Conservation (phyloP, 2,888 invertebrate genomes). For the Lepetodrilus schrolli region DNA sequence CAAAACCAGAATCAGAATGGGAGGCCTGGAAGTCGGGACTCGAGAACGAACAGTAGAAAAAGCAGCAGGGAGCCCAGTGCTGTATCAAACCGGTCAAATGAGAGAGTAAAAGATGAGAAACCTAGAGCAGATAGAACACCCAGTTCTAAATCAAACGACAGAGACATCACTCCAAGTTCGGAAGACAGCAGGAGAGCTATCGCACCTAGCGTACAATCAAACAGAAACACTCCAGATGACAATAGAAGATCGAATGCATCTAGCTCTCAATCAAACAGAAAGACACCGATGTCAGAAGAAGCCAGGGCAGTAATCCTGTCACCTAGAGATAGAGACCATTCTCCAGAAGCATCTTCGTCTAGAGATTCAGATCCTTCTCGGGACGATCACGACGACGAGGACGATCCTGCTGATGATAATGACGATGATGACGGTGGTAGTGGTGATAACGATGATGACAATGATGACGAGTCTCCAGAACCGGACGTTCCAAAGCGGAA, state of each 20-base stretch:
- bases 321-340: not conserved
- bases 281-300: not conserved
- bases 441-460: not conserved
- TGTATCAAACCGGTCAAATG: too few relatives aligned
- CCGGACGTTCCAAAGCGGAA: not conserved
- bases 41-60: not conserved
- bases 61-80: not conserved
- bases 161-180: not conserved
- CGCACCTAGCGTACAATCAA: too few relatives aligned
- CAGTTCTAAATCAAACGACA: not conserved
- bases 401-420: not conserved
- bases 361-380: not conserved
- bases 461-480: not conserved
- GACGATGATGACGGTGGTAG: not conserved
- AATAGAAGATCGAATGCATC: not conserved
- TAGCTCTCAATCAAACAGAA: too few relatives aligned
- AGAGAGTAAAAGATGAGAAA: too few relatives aligned
- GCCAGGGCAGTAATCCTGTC: not conserved
- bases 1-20: not conserved
- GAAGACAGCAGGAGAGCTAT: slow-evolving; percentile 2
- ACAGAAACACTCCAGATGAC: not conserved
- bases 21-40: not conserved
- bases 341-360: not conserved
- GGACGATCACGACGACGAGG: not conserved
- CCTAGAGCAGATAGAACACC: not conserved